phyloP scores from a whole-genome alignment of 1,140 invertebrate species.

The Cydia pomonella region DNA sequence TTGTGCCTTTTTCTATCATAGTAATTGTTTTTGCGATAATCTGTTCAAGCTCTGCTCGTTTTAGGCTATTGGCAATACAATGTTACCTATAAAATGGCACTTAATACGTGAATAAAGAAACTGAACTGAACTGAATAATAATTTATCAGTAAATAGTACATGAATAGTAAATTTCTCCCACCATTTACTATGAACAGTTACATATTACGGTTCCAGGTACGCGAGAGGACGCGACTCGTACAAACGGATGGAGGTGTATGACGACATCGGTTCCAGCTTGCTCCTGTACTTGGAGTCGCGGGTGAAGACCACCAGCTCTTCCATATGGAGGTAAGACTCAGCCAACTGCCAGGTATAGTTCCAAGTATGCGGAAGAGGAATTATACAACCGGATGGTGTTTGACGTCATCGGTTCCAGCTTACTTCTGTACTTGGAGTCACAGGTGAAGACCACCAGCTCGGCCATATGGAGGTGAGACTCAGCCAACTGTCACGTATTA shows the following conservation, averaged over 20 bases:
- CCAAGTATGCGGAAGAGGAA: slow-evolving; percentile 48
- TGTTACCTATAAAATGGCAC: too few relatives aligned
- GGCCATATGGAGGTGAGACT: slow-evolving; percentile 57
- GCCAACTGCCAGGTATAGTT: slow-evolving; percentile 24
- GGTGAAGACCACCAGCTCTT: slow-evolving; percentile 51
- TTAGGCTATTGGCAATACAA: too few relatives aligned
- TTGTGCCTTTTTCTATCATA: too few relatives aligned
- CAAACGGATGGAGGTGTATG: slow-evolving; percentile 58
- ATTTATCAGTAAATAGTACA: too few relatives aligned
- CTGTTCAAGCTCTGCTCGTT: too few relatives aligned
- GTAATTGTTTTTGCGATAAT: too few relatives aligned
- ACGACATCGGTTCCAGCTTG: slow-evolving; percentile 55
- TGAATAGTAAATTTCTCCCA: too few relatives aligned
- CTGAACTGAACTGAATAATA: too few relatives aligned
- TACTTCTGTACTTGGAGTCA: slow-evolving; percentile 53
- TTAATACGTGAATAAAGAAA: too few relatives aligned
- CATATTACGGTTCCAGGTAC: slow-evolving; percentile 47
- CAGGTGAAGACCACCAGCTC: slow-evolving; percentile 52
- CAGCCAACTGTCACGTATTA: too few relatives aligned
- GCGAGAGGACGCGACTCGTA: slow-evolving; percentile 46
- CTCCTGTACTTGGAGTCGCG: slow-evolving; percentile 53
- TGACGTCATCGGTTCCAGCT: slow-evolving; percentile 56
- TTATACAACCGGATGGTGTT: slow-evolving; percentile 45
- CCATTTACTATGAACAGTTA: neutral
- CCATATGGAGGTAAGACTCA: slow-evolving; percentile 57